A percentile compares a stretch with the other conserved stretches of the same genome.
Conservation (phyloP, 2,888 invertebrate species). For the Papilio protenor region DNA sequence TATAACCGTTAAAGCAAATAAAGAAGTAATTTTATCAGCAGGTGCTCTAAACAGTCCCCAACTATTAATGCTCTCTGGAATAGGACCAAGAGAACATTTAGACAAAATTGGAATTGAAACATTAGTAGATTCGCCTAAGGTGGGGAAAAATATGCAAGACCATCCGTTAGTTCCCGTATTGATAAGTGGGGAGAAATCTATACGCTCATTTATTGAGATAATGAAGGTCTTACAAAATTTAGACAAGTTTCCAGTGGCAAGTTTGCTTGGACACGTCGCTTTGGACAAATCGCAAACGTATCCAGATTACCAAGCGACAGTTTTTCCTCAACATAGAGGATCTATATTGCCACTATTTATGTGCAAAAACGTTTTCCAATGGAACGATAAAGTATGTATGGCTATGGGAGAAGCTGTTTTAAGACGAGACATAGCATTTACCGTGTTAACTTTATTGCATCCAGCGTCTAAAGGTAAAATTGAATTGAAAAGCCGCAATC, state of each 20-base stretch:
- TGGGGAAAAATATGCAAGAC: conserved; percentile 66
- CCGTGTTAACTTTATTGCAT: conserved; percentile 55
- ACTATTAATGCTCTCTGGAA: conserved; percentile 67
- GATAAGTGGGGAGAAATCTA: conserved; percentile 51
- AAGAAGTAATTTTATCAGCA: conserved; percentile 66
- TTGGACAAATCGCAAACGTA: conserved; percentile 58
- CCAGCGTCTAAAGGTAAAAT: conserved; percentile 64
- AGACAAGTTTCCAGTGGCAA: conserved; percentile 56
- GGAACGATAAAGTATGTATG: conserved; percentile 55
- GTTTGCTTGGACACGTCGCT: conserved; percentile 59
- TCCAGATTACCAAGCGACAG: conserved; percentile 64
- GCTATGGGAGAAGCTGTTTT: conserved; percentile 51
- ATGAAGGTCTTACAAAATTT: conserved; percentile 52
- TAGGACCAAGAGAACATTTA: conserved; percentile 63
- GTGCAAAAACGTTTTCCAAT: conserved; percentile 53
- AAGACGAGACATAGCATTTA: conserved; percentile 48
- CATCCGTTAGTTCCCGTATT: conserved; percentile 58
- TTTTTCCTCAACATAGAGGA: conserved; percentile 52
- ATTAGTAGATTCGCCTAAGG: conserved; percentile 56
- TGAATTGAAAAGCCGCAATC: conserved; percentile 53
- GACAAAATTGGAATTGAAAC: conserved; percentile 55
- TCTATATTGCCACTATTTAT: conserved; percentile 53
- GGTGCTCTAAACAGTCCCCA: conserved; percentile 65
- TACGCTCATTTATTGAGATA: conserved; percentile 50
- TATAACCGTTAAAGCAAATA: conserved; percentile 51